Evolutionary conservation across 2,888 invertebrate species (phyloP), one percentile per base, ranked within the genome.

Genomic region (Xylota segnis): DNA sequence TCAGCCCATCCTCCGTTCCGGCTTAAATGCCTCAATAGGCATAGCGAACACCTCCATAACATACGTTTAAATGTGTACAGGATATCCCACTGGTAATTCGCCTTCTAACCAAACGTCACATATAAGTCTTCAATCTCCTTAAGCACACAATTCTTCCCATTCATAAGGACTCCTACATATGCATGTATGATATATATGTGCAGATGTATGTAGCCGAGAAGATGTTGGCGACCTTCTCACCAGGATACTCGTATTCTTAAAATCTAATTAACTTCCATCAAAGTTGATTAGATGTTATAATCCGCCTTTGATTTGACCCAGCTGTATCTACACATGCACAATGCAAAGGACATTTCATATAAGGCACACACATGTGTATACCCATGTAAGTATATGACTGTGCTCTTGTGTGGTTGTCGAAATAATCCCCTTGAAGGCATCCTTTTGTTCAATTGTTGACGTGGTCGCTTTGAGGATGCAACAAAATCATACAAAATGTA

Each of bases 351-450:
- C 71, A 54, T 29, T 12, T 14, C 58, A 18, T 50, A 6, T 43
- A 40, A 27, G 16, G 16, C 23, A 23, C 23, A 23, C 23, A n/a
- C 27, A 27, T 10, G 32, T 54, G 29, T 34, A 32, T 37, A 65
- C 9, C 27, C 9, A n/a, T 47, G 6, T 37, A 16, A 5, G 47
- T 45, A 45, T 66, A 14, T 37, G 5, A 14, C 47, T 16, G 27
- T 45, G 10, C 16, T 54, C 43, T 52, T 23, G 54, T 63, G 59
- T 65, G 78, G 40, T 40, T 72, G 54, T 56, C 59, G 59, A 72
- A 78, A 78, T 68, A 78, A 78, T 78, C 72, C 52, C 16, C 66
- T 78, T 56, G 72, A 61, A 78, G 83, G 45, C 47, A 68, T 72
- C 71, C 66, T 50, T 83, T 74, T 83, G 61, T 70, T 52, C 50